phyloP scores from a whole-genome alignment of 2,113 vertebrate species.

The Ptilonorhynchus violaceus region DNA sequence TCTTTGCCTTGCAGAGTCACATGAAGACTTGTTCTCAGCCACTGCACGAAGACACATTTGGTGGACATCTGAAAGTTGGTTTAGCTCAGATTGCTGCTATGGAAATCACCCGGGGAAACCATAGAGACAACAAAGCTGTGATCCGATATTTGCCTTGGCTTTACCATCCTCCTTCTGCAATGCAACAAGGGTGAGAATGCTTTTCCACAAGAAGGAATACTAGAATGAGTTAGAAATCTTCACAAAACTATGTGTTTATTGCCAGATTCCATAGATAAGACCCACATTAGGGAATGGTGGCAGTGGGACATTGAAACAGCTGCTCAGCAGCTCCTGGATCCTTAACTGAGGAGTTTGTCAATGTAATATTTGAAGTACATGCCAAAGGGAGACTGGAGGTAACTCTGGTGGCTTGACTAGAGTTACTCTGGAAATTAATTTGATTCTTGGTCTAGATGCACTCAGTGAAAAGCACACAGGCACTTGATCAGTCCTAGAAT shows the following conservation, averaged over 20 bases:
- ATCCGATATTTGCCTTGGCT: constrained; percentile 96
- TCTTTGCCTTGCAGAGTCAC: constrained; percentile 83
- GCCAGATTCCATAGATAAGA: not conserved
- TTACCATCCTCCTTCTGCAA: constrained; percentile 94
- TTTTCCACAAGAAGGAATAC: not conserved
- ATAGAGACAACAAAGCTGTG: constrained; percentile 97
- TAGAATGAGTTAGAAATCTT: not conserved
- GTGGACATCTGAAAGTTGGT: constrained; percentile 97
- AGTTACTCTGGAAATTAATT: not conserved
- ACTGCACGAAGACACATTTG: constrained; percentile 96
- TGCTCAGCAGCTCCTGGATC: not conserved
- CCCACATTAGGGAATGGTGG: not conserved
- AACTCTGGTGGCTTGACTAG: not conserved
- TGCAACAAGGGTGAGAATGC: constrained; percentile 93
- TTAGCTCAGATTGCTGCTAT: constrained; percentile 95
- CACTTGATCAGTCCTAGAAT: not conserved
- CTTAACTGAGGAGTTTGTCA: not conserved
- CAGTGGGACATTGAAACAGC: not conserved
- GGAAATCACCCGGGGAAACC: constrained; percentile 97
- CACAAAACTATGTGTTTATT: not conserved
- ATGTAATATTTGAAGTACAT: not conserved
- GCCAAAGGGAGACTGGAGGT: not conserved
- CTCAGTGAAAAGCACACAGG: not conserved
- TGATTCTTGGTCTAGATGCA: not conserved
- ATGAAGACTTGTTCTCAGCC: constrained; percentile 99